These are phyloP conservation scores for Ypsolopha sequella DNA, from an alignment of 2,888 invertebrate species.

Conservation along the genomic window DNA sequence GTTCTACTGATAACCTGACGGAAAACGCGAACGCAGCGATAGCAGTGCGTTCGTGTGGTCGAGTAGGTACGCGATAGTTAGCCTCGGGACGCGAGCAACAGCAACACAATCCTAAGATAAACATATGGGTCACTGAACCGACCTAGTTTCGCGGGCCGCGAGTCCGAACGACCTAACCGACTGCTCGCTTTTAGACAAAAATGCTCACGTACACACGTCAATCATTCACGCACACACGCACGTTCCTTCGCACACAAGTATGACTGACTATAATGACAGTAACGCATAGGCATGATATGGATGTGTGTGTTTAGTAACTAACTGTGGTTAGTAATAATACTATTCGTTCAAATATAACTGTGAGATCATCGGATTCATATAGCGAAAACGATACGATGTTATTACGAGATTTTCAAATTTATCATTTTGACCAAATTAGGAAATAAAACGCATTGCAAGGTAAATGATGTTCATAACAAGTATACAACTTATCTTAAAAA, in stretches of 20 bases:
- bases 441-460: too few species aligned
- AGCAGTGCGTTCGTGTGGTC: constrained; percentile 4
- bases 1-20: constrained; percentile 59
- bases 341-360: constrained; percentile 17
- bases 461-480: too few species aligned
- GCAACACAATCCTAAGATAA: constrained; percentile 58
- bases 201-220: constrained; percentile 20
- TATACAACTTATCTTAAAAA: too few species aligned
- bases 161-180: constrained; percentile 22
- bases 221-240: constrained; percentile 25
- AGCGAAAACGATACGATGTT: background rate
- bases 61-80: background rate
- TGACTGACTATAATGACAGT: background rate
- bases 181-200: constrained; percentile 52
- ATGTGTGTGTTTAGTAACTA: constrained; percentile 6
- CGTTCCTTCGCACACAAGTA: constrained; percentile 9
- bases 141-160: constrained; percentile 47
- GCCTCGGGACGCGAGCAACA: constrained; percentile 1
- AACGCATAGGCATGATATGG: background rate
- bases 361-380: constrained; percentile 20
- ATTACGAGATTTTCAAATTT: too few species aligned
- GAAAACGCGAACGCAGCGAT: constrained; percentile 43
- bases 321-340: constrained; percentile 9
- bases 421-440: too few species aligned
- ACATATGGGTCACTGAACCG: constrained; percentile 70